Evolutionary conservation across 2,113 vertebrate genomes (phyloP).

Genomic region (Hucho hucho): DNA sequence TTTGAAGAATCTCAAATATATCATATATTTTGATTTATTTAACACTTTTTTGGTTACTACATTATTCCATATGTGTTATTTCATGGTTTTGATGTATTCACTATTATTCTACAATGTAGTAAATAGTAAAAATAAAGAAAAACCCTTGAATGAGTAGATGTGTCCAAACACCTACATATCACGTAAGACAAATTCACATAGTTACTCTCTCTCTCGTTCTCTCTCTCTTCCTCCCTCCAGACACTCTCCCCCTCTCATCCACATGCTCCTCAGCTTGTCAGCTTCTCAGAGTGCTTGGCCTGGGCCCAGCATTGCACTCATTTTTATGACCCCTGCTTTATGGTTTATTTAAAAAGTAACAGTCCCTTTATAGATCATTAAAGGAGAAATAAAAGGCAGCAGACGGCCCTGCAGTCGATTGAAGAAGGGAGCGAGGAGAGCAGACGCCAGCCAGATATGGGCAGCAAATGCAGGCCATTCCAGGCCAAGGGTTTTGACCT

Average conservation of each 20-base stretch:
- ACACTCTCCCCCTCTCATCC: neutral
- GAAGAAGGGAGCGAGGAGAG: constrained; percentile 39
- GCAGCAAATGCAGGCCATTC: constrained; percentile 43
- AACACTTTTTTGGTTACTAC: no score
- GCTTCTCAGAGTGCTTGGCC: constrained; percentile 57
- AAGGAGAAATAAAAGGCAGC: constrained; percentile 71
- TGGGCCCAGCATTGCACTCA: constrained; percentile 66
- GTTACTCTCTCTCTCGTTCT: no score
- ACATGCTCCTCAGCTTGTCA: constrained; percentile 9
- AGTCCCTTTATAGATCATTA: constrained; percentile 79
- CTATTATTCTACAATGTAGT: no score
- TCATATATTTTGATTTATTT: no score
- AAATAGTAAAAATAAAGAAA: no score
- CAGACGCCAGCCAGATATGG: constrained; percentile 62
- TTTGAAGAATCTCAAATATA: no score
- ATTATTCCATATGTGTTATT: no score
- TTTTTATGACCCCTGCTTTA: constrained; percentile 75
- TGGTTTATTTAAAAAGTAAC: constrained; percentile 81
- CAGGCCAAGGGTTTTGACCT: constrained; percentile 56
- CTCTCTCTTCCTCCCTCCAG: neutral
- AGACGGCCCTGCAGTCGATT: constrained; percentile 60
- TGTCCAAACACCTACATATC: no score
- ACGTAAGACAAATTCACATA: no score
- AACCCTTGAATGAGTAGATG: no score
- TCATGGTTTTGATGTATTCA: no score